Conservation (phyloP, 1,140 invertebrate species). For the Lordiphosa mommai region DNA sequence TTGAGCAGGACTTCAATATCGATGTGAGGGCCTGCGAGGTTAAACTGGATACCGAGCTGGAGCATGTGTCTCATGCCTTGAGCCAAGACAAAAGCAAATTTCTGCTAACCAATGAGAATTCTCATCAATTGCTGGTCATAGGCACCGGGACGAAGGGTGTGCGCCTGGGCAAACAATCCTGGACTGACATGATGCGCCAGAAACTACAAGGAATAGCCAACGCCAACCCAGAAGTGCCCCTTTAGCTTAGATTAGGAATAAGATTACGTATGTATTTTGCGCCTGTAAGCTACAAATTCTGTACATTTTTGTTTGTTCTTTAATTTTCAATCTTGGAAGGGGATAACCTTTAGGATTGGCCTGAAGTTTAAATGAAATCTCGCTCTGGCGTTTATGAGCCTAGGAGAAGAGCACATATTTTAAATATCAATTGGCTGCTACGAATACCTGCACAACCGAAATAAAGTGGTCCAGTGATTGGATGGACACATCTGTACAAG, state of each 20-base stretch:
- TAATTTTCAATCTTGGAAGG: constrained; percentile 13
- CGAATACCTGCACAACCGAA: too few relatives aligned
- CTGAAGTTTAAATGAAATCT: constrained; percentile 33
- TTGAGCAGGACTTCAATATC: constrained; percentile 53
- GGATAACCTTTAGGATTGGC: constrained; percentile 52
- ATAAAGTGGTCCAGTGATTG: too few relatives aligned
- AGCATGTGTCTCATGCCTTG: constrained; percentile 43
- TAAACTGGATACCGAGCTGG: constrained; percentile 39
- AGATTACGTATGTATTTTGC: constrained; percentile 45
- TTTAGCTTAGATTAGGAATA: constrained; percentile 4
- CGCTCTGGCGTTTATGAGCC: constrained; percentile 36
- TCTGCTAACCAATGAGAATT: constrained; percentile 21
- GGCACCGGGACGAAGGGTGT: constrained; percentile 48
- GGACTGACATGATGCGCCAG: constrained; percentile 55
- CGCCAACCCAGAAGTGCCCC: neutral
- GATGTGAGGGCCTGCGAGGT: constrained; percentile 46
- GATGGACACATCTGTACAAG: too few relatives aligned
- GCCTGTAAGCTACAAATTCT: constrained; percentile 62
- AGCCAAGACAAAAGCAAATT: constrained; percentile 40
- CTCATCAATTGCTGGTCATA: constrained; percentile 27
- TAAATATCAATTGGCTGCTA: too few relatives aligned
- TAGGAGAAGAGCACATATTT: constrained; percentile 49
- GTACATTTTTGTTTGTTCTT: constrained; percentile 47
- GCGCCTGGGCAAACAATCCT: constrained; percentile 67
- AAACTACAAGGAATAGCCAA: constrained; percentile 14